phyloP scores from a whole-genome alignment of 2,113 vertebrate genomes.

The Lophochroa leadbeateri region DNA sequence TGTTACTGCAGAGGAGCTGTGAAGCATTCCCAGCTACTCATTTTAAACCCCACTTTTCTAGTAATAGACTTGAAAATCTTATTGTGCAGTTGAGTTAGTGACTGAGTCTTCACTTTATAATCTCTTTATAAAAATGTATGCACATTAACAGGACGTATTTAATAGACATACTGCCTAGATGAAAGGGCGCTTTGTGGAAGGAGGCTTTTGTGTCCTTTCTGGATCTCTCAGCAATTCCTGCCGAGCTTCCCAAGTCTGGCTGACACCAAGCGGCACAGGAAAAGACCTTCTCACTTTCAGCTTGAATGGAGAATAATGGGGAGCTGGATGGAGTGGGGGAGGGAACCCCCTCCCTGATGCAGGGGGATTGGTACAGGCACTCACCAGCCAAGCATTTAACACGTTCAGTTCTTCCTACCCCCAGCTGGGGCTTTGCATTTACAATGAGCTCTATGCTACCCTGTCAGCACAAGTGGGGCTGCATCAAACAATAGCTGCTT shows the following conservation, averaged over 20 bases:
- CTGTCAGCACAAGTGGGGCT: constrained; percentile 55
- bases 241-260: constrained; percentile 71
- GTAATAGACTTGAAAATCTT: constrained; percentile 13
- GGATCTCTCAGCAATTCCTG: constrained; percentile 73
- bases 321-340: neutral
- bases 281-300: constrained; percentile 77
- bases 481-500: neutral
- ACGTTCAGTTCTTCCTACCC: constrained; percentile 46
- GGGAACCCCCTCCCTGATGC: constrained; percentile 25
- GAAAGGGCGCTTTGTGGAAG: constrained; percentile 83
- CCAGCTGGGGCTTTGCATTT: constrained; percentile 83
- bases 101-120: constrained; percentile 63
- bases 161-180: constrained; percentile 72
- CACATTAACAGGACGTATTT: constrained; percentile 78
- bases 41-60: constrained; percentile 7
- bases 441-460: constrained; percentile 69
- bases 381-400: constrained; percentile 57
- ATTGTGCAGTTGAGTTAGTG: constrained; percentile 24
- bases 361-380: constrained; percentile 61
- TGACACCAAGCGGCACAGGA: constrained; percentile 72
- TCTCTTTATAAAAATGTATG: constrained; percentile 74
- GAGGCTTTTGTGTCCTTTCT: constrained; percentile 76
- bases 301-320: constrained; percentile 79
- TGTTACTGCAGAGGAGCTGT: neutral
- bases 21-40: constrained; percentile 5